Conservation (phyloP, 2,113 vertebrate genomes). For the Peromyscus californicus region DNA sequence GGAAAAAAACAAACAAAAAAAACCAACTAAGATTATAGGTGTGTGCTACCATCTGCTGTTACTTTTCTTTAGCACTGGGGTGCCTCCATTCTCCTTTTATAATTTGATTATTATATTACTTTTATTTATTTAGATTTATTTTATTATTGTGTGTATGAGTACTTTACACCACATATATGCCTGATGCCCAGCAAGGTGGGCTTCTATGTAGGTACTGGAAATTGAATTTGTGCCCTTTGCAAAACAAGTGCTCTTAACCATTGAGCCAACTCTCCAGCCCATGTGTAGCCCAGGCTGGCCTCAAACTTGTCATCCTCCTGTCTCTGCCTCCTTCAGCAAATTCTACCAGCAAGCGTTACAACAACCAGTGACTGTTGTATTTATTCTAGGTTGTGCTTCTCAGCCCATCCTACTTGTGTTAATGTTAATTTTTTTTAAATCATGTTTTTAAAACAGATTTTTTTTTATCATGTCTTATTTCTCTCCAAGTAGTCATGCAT, state of each 20-base stretch:
- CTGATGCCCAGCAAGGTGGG: not conserved
- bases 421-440: not conserved
- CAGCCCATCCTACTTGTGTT: not conserved
- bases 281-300: not conserved
- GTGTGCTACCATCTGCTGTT: not conserved
- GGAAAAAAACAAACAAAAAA: too few relatives aligned
- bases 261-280: not conserved
- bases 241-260: not conserved
- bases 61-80: not conserved
- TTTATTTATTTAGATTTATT: not conserved
- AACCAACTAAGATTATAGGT: not conserved
- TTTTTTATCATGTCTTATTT: not conserved
- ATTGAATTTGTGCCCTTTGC: not conserved
- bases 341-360: too few relatives aligned
- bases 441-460: conserved; percentile 32
- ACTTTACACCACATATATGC: not conserved
- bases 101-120: not conserved
- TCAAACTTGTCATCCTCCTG: not conserved
- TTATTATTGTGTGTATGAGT: not conserved
- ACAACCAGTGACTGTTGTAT: too few relatives aligned
- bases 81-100: not conserved
- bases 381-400: not conserved
- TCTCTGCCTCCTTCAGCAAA: too few relatives aligned
- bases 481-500: not conserved
- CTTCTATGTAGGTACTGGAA: not conserved